These are phyloP conservation scores for Macroramphosus scolopax DNA, from an alignment of 2,797 vertebrate genomes.

Conservation along the genomic window DNA sequence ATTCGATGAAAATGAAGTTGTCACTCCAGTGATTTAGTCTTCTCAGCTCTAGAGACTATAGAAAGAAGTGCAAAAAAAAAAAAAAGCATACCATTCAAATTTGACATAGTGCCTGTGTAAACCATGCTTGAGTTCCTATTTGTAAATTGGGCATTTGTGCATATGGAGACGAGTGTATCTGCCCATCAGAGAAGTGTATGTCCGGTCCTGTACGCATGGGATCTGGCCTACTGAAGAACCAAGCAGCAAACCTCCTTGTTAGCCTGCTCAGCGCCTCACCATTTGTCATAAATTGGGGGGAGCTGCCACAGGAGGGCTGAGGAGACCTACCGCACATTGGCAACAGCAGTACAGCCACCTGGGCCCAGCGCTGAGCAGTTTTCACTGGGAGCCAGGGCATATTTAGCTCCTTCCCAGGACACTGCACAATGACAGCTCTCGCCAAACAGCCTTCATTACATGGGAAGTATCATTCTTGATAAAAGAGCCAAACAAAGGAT, in stretches of 20 bases:
- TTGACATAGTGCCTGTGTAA: neutral
- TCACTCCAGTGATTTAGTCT: conserved; percentile 14
- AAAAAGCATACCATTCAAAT: conserved; percentile 2
- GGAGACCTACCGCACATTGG: conserved; percentile 39
- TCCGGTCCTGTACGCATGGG: conserved; percentile 41
- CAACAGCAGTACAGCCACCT: conserved; percentile 28
- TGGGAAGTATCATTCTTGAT: conserved; percentile 68
- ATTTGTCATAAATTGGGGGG: conserved; percentile 66
- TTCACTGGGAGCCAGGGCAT: conserved; percentile 45
- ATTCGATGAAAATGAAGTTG: no score
- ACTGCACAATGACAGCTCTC: conserved; percentile 51
- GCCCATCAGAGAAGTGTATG: conserved; percentile 24
- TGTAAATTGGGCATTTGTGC: conserved; percentile 1
- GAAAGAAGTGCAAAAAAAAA: conserved; percentile 2
- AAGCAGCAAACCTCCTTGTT: conserved; percentile 64
- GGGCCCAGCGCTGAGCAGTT: conserved; percentile 41
- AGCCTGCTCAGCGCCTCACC: conserved; percentile 54
- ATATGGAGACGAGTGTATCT: conserved; percentile 4
- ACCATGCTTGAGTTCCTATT: neutral
- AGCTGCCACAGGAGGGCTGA: conserved; percentile 54
- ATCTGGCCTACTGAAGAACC: conserved; percentile 68
- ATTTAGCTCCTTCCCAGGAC: conserved; percentile 60
- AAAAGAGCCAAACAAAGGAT: conserved; percentile 72
- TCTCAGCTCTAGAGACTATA: neutral
- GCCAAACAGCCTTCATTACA: conserved; percentile 75